These are phyloP conservation scores for Caenorhabditis japonica DNA, from an alignment of 2,888 invertebrate species.

Conservation along the genomic window DNA sequence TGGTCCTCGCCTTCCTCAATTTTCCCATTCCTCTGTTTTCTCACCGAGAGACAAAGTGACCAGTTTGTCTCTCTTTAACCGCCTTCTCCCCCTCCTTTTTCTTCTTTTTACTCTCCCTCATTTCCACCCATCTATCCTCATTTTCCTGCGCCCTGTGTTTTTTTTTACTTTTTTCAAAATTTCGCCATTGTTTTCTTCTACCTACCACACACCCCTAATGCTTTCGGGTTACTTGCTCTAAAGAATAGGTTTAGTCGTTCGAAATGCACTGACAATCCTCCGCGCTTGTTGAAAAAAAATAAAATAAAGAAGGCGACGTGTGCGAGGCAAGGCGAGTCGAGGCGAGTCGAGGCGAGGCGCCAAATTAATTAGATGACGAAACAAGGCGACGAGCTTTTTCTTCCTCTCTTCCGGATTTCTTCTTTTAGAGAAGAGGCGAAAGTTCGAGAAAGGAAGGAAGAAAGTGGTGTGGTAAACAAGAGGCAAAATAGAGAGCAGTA, in stretches of 20 bases:
- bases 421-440: slow-evolving; percentile 7
- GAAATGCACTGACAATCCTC: slow-evolving; percentile 23
- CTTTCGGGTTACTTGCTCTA: not conserved
- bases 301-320: slow-evolving; percentile 2
- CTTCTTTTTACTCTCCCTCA: slow-evolving; percentile 16
- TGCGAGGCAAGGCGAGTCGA: not conserved
- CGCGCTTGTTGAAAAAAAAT: not conserved
- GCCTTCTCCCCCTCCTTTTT: slow-evolving; percentile 8
- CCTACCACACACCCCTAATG: not conserved
- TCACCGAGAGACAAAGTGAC: slow-evolving; percentile 35
- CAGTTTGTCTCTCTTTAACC: slow-evolving; percentile 45
- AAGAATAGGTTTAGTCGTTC: slow-evolving; percentile 5
- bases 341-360: slow-evolving; percentile 1
- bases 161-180: slow-evolving; percentile 28
- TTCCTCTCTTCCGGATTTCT: slow-evolving; percentile 12
- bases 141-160: slow-evolving; percentile 23
- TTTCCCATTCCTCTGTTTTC: slow-evolving; percentile 7
- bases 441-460: slow-evolving; percentile 15
- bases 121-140: slow-evolving; percentile 48
- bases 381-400: not conserved
- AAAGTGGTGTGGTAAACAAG: slow-evolving; percentile 38
- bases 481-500: slow-evolving; percentile 1
- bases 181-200: slow-evolving; percentile 20
- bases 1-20: not conserved
- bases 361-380: slow-evolving; percentile 42